Conservation (phyloP, 2,888 invertebrate genomes). For the Acanthosepion pharaonis region DNA sequence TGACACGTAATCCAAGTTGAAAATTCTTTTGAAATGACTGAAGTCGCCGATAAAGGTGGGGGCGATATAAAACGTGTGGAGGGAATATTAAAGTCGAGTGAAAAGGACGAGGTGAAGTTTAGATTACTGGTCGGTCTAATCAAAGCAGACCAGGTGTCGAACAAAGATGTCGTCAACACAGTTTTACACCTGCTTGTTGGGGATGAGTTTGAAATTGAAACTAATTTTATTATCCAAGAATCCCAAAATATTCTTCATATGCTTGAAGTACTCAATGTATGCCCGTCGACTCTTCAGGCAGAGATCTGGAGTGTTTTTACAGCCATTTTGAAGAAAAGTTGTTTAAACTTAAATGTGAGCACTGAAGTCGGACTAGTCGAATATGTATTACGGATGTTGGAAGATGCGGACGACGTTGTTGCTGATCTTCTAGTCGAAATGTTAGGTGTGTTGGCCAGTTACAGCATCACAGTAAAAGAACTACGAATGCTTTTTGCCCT, state of each 20-base stretch:
- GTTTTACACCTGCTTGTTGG: conserved; percentile 98
- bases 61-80: conserved; percentile 79
- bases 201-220: conserved; percentile 99
- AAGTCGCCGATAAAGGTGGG: conserved; percentile 56
- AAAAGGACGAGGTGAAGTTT: conserved; percentile 96
- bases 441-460: conserved; percentile 96
- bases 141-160: conserved; percentile 95
- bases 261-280: conserved; percentile 95
- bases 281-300: conserved; percentile 96
- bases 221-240: conserved; percentile 99
- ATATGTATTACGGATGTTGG: conserved; percentile 91
- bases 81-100: conserved; percentile 95
- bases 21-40: conserved; percentile 55
- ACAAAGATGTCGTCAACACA: conserved; percentile 97
- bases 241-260: conserved; percentile 97
- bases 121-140: conserved; percentile 97
- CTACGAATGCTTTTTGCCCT: conserved; percentile 95
- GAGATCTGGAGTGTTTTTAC: conserved; percentile 99
- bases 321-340: conserved; percentile 96
- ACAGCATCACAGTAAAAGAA: conserved; percentile 99
- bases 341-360: conserved; percentile 97
- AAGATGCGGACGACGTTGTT: conserved; percentile 93
- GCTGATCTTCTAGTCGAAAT: conserved; percentile 98
- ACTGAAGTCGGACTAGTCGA: conserved; percentile 97
- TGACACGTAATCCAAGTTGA: background rate